Percentiles rank a stretch among this genome's conserved stretches.
phyloP scores from a whole-genome alignment of 1,140 invertebrate genomes.

The Heliconius himera region DNA sequence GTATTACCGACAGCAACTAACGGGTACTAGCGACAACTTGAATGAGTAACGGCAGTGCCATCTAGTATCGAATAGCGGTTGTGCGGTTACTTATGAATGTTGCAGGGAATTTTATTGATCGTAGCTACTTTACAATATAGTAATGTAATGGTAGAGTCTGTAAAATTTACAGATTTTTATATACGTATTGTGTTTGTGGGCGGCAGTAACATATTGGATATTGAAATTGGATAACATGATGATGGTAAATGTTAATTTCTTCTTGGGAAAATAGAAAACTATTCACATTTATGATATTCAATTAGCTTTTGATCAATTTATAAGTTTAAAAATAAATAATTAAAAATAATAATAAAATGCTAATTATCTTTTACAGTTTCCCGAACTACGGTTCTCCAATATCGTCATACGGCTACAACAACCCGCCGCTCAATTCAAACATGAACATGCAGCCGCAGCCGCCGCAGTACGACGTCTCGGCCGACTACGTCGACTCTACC shows the following conservation, averaged over 20 bases:
- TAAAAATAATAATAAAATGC: not conserved
- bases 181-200: not conserved
- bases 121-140: not conserved
- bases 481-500: constrained; percentile 92
- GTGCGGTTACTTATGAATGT: constrained; percentile 45
- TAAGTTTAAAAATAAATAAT: too few relatives aligned
- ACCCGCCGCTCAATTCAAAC: constrained; percentile 59
- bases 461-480: constrained; percentile 89
- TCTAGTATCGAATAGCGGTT: constrained; percentile 71
- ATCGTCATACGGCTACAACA: constrained; percentile 72
- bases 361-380: constrained; percentile 73
- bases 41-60: constrained; percentile 69
- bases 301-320: too few relatives aligned
- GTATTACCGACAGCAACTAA: constrained; percentile 57
- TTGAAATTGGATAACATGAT: too few relatives aligned
- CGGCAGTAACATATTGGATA: too few relatives aligned
- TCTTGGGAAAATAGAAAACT: too few relatives aligned
- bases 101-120: constrained; percentile 11
- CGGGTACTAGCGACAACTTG: constrained; percentile 59
- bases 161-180: not conserved
- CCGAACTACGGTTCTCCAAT: constrained; percentile 72
- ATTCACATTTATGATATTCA: too few relatives aligned
- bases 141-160: not conserved
- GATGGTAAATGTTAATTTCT: too few relatives aligned
- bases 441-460: constrained; percentile 74